Percentiles rank a stretch among this genome's conserved stretches.
phyloP scores from a whole-genome alignment of 64 coral and sea anemone species.

The Stylophora pistillata region DNA sequence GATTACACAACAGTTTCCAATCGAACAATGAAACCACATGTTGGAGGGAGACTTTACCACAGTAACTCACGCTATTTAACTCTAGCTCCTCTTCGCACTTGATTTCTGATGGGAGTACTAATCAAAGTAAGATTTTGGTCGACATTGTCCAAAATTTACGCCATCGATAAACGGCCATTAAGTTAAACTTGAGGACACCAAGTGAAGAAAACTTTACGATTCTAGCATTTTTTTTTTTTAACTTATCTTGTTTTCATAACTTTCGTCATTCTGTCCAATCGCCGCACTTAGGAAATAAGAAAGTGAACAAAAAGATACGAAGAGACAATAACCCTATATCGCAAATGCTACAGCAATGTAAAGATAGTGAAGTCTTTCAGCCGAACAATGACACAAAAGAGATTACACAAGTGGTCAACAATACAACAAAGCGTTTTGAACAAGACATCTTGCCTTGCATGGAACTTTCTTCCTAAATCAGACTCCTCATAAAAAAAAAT shows the following conservation, averaged over 20 bases:
- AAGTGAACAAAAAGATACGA: background rate
- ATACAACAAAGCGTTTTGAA: background rate
- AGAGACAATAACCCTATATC: background rate
- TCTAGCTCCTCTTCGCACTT: background rate
- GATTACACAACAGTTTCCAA: background rate
- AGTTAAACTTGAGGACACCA: background rate
- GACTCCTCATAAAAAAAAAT: background rate
- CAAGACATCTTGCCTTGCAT: conserved; percentile 1
- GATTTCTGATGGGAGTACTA: background rate
- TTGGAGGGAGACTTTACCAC: background rate
- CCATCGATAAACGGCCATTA: background rate
- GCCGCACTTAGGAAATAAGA: background rate
- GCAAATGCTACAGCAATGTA: background rate
- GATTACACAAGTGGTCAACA: conserved; percentile 10
- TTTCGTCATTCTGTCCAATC: background rate
- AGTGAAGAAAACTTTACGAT: background rate
- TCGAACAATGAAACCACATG: conserved; percentile 1
- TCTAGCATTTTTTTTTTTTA: background rate
- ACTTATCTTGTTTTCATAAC: background rate
- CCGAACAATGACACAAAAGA: background rate
- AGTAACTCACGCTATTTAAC: background rate
- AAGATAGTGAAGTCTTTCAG: background rate
- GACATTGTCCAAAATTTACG: background rate
- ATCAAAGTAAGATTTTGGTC: background rate
- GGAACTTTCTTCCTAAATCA: background rate